Evolutionary conservation across 2,888 invertebrate genomes (phyloP).

Genomic region (Brachypalpus laphriformis): DNA sequence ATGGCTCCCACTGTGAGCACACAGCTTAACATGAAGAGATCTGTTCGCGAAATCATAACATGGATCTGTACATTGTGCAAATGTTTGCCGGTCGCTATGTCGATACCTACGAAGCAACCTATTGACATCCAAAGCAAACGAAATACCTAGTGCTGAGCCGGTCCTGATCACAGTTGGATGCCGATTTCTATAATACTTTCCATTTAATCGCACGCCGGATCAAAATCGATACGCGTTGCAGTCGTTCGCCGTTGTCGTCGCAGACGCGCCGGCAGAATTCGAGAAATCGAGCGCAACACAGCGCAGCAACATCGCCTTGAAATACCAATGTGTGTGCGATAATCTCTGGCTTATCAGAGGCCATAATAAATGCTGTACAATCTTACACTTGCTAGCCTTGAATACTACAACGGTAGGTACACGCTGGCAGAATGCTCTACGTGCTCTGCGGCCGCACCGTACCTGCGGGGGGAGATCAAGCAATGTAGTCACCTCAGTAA

Average conservation of each 20-base stretch:
- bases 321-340: conserved; percentile 73
- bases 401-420: conserved; percentile 69
- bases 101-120: conserved; percentile 73
- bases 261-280: conserved; percentile 63
- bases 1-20: conserved; percentile 74
- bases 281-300: conserved; percentile 64
- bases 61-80: conserved; percentile 76
- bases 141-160: conserved; percentile 61
- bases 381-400: conserved; percentile 74
- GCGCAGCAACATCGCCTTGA: conserved; percentile 63
- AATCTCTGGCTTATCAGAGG: conserved; percentile 72
- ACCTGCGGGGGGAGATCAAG: conserved; percentile 53
- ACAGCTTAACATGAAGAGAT: conserved; percentile 76
- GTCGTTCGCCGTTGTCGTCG: conserved; percentile 44
- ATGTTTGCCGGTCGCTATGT: conserved; percentile 73
- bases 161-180: conserved; percentile 75
- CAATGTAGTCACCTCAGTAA: conserved; percentile 66
- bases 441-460: conserved; percentile 29
- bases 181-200: conserved; percentile 75
- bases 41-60: conserved; percentile 77
- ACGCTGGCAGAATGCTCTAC: conserved; percentile 65
- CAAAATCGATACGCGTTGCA: conserved; percentile 74
- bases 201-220: conserved; percentile 71
- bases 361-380: conserved; percentile 74
- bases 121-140: conserved; percentile 68